phyloP scores from a whole-genome alignment of 2,888 invertebrate species.

The Agrenia bidenticulata region DNA sequence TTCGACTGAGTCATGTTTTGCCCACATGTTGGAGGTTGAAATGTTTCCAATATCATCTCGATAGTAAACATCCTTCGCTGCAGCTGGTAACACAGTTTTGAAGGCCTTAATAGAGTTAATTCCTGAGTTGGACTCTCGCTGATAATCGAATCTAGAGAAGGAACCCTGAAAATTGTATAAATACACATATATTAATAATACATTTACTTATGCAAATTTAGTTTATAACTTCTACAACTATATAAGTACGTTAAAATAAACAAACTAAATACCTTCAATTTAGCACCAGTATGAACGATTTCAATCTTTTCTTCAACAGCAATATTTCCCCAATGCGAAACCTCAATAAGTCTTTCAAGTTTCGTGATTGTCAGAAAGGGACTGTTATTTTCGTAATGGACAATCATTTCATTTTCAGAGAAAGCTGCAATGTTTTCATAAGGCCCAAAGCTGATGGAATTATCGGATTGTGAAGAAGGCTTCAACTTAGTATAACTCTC shows the following conservation, averaged over 20 bases:
- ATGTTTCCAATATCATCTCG: conserved; percentile 98
- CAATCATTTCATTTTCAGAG: conserved; percentile 53
- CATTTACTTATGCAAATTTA: neutral
- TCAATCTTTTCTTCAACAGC: conserved; percentile 94
- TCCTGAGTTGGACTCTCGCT: conserved; percentile 84
- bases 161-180: conserved; percentile 65
- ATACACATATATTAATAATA: too few relatives aligned
- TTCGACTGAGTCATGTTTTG: conserved; percentile 88
- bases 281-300: conserved; percentile 87
- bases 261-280: conserved; percentile 71
- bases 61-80: conserved; percentile 95
- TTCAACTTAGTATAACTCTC: conserved; percentile 80
- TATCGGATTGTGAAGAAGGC: conserved; percentile 76
- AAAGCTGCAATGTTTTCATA: conserved; percentile 71
- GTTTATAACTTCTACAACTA: too few relatives aligned
- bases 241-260: conserved; percentile 39
- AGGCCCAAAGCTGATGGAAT: conserved; percentile 83
- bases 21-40: conserved; percentile 89
- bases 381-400: conserved; percentile 92
- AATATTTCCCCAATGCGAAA: conserved; percentile 99
- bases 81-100: conserved; percentile 72
- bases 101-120: conserved; percentile 89
- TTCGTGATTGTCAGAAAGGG: conserved; percentile 92
- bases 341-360: conserved; percentile 83
- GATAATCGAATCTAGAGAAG: conserved; percentile 96